A percentile compares a stretch with the other conserved stretches of the same genome.
Evolutionary conservation across 2,797 vertebrate species (phyloP).

Genomic region (Toxotes lorentzi): DNA sequence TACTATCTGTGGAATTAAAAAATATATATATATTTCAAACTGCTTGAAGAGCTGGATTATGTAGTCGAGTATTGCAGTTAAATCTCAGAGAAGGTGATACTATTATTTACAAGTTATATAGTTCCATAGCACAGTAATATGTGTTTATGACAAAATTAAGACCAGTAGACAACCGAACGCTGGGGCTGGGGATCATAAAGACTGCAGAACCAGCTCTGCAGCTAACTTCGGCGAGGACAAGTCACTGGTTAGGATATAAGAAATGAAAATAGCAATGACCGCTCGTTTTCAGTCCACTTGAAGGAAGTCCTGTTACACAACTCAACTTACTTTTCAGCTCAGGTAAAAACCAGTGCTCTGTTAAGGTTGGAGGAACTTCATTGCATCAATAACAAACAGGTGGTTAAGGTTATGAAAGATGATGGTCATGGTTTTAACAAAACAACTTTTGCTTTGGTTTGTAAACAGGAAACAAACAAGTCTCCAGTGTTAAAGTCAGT

Average conservation of each 20-base stretch:
- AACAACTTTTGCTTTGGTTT: background rate
- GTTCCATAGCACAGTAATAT: background rate
- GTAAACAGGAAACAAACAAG: background rate
- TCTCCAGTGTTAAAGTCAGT: background rate
- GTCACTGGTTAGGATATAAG: background rate
- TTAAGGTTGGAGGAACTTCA: background rate
- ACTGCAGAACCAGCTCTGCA: background rate
- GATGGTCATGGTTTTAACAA: background rate
- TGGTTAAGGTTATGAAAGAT: background rate
- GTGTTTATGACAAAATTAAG: background rate
- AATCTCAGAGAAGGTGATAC: background rate
- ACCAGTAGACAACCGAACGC: background rate
- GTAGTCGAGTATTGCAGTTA: background rate
- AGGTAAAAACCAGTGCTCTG: background rate
- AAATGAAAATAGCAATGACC: background rate
- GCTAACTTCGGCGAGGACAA: background rate
- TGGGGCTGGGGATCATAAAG: background rate
- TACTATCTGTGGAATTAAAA: conserved; percentile 5
- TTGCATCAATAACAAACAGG: background rate
- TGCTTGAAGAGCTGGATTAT: background rate
- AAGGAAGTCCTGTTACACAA: background rate
- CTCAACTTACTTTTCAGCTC: no score
- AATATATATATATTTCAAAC: background rate
- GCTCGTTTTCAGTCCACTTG: background rate
- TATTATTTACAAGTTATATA: background rate